Evolutionary conservation across 1,140 invertebrate species (phyloP), one percentile per base, ranked within the genome.

Genomic region (Potamilus streckersoni): DNA sequence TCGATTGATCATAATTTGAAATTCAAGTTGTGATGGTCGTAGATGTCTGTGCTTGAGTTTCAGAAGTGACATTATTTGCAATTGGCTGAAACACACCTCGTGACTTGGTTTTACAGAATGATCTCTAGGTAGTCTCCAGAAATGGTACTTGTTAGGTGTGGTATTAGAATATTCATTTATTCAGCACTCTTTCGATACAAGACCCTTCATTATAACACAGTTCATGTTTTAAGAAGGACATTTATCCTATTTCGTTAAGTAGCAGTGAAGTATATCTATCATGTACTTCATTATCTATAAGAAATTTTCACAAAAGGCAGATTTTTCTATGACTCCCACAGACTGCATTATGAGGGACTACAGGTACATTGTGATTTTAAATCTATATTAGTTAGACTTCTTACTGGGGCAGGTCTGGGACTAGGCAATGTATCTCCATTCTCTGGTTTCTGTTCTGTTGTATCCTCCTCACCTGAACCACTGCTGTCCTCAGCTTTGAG

Each of bases 401-500:
- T 75, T 81, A 84, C 80, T 27, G 83, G 82, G 19, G 83, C 80
- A 59, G 85, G 85, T 73, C 81, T 78, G 17, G 81, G 74, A 60
- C 74, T 75, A 67, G 67, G 76, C 76, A 71, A 66, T 70, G 71
- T 73, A 58, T 82, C 81, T 55, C 49, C 55, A 38, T 63, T 74
- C 67, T 57, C 67, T 74, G 68, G 64, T 70, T 73, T 78, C 65
- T 80, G 77, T 38, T 86, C 82, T 31, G 61, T 74, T 64, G 73
- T 76, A 55, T 87, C 83, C 58, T 88, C 85, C 64, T 88, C 86
- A 57, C 82, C 85, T 66, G 75, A 77, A n/a, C 75, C 74, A 77
- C 75, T 77, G 69, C 84, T 85, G 76, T 88, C 85, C 66, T 88
- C 86, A 55, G 76, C 73, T 65, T 88, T 85, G 27, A 88, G 72